Base-by-base conservation (phyloP, 2,888 invertebrate species). In the Tachystola acroxantha region DNA sequence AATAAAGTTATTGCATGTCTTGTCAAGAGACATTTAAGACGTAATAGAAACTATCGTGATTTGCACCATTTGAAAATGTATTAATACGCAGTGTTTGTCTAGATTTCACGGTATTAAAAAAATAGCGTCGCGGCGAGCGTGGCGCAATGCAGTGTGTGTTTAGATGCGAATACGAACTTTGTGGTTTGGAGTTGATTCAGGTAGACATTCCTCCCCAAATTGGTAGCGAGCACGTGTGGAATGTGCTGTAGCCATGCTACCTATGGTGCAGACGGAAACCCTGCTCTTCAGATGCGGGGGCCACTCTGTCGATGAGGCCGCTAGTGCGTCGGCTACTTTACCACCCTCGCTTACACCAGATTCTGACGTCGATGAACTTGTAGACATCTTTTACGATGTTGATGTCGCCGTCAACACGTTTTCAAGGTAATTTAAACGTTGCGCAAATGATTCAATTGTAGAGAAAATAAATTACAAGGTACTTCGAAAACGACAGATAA, bases 111-210 rank as follows among this genome's bases (percentile, higher is more conserved):
- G 40, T 57, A 57, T 51, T 59, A 29, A 64, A 65, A 73, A 73
- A 67, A 73, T 66, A 68, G 72, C 76, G 73, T 73, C 77, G 74
- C 77, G 70, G 66, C 62, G 65, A 72, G 69, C 68, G 82, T 84
- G 84, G 85, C 82, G 85, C 85, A 85, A 85, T 86, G 85, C 85
- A 80, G 84, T 82, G 81, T 80, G 77, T 81, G 77, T 82, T 81
- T 75, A 66, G 71, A 69, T 75, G 71, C 71, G 74, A 69, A 75
- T 75, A 76, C 62, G 57, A 68, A 66, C 64, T 70, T 75, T 79
- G 79, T 68, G 64, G 58, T 76, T 72, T 64, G 53, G 68, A 72
- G 65, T 67, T 73, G 53, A 66, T 66, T 53, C 57, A 64, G 53
- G 65, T 58, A 70, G 66, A 70, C 59, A 48, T 57, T 61, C 53